Percentiles rank a stretch among this genome's conserved stretches.
These are phyloP conservation scores for Hippocampus abdominalis DNA, from an alignment of 2,113 vertebrate genomes.

Conservation along the genomic window DNA sequence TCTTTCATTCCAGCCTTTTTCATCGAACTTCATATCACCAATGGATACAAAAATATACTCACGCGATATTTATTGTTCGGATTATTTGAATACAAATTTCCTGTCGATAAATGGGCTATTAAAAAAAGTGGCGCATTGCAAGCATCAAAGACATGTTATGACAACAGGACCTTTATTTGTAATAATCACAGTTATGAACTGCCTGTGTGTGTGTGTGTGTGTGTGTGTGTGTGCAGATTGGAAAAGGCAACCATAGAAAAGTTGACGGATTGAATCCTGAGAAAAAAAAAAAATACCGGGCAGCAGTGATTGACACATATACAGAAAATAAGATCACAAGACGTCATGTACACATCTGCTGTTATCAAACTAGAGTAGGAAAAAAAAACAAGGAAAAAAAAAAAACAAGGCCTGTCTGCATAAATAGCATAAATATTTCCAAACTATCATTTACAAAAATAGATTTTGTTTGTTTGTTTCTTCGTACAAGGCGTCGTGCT, in stretches of 20 bases:
- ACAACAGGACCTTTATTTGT: slow-evolving; percentile 45
- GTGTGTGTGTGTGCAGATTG: background rate
- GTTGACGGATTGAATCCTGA: slow-evolving; percentile 58
- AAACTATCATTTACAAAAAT: slow-evolving; percentile 71
- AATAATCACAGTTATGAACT: slow-evolving; percentile 42
- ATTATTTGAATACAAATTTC: no score
- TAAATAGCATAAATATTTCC: slow-evolving; percentile 75
- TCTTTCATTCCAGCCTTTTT: no score
- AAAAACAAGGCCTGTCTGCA: slow-evolving; percentile 55
- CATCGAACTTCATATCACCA: no score
- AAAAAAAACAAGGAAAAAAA: slow-evolving; percentile 33
- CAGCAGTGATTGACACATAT: slow-evolving; percentile 32
- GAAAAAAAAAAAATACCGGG: slow-evolving; percentile 19
- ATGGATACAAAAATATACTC: no score
- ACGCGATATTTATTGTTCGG: no score
- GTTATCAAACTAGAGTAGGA: slow-evolving; percentile 49
- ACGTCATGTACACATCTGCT: slow-evolving; percentile 12
- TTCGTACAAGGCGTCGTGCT: slow-evolving; percentile 13
- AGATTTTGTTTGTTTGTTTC: background rate
- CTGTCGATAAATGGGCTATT: background rate
- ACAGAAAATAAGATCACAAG: slow-evolving; percentile 12
- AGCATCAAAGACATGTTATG: background rate
- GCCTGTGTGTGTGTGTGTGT: slow-evolving; percentile 6
- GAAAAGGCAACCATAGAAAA: slow-evolving; percentile 42
- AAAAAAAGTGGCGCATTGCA: background rate